Base-by-base conservation (phyloP, 2,113 vertebrate species). In the Nibea albiflora region DNA sequence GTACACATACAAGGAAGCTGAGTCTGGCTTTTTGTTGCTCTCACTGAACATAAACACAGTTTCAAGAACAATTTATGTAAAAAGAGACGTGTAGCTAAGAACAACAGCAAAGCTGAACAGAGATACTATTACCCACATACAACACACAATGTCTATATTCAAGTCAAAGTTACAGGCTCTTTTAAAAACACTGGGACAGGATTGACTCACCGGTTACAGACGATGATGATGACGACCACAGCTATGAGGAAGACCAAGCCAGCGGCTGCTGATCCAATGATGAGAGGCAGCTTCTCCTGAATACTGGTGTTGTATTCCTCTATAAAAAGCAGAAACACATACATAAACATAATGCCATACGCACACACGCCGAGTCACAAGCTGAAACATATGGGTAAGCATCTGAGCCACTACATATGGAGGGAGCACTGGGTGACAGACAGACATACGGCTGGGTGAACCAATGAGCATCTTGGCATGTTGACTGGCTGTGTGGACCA, bases 291-390 rank as follows among this genome's bases (percentile, higher is more conserved):
- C 90, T 99, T 99, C 95, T 99, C 98, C 93, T 98, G 97, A 84
- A 99, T 96, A 20, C 97, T 99, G 73, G 96, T 98, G 92, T 98
- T 98, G 92, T 99, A 99, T 86, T 99, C 98, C 0, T 96, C 98
- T 99, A 90, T 56, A 74, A 7, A 73, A 68, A 72, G 42, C 58
- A 85, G 5, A 85, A 57, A 80, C 20, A 83, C 35, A 78, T 8
- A 57, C 22, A 90, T 74, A 66, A 74, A 75, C 64, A 86, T 4
- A 49, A 24, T 28, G 54, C 26, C 67, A 57, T n/a, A 26, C 31
- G 50, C 58, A 74, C 53, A 11, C 87, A 52, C 31, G 19, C 72
- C 74, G 67, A 81, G 57, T 79, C 90, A 86, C 72, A 68, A 56
- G 81, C 77, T 73, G 82, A 78, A 90, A 93, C 93, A 95, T 93